Evolutionary conservation across 53 echinoderm and acorn worm species (phyloP).

Genomic region (Glandiceps talaboti): DNA sequence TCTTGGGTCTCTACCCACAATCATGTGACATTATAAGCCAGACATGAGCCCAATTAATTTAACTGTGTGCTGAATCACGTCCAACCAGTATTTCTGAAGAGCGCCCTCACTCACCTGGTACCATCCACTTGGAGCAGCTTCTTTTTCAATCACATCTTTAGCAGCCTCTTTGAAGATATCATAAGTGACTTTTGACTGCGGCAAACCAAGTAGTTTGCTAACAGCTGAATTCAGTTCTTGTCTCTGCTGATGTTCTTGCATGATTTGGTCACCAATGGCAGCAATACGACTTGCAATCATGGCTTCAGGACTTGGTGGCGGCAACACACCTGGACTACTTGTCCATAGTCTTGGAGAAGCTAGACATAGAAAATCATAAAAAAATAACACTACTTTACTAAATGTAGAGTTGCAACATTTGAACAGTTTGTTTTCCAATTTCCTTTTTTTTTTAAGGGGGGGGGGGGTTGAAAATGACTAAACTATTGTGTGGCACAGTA

Average conservation of each 20-base stretch:
- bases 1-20: too few relatives aligned
- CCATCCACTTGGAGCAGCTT: slow-evolving; percentile 58
- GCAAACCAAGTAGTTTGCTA: slow-evolving; percentile 33
- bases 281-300: slow-evolving; percentile 79
- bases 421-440: too few relatives aligned
- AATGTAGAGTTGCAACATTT: too few relatives aligned
- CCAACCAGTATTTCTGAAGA: too few relatives aligned
- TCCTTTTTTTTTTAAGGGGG: too few relatives aligned
- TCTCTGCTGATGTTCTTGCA: slow-evolving; percentile 62
- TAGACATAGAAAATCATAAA: too few relatives aligned
- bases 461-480: too few relatives aligned
- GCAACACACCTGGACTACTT: background rate
- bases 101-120: slow-evolving; percentile 96
- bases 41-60: too few relatives aligned
- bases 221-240: slow-evolving; percentile 61
- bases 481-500: too few relatives aligned
- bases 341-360: background rate
- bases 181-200: slow-evolving; percentile 40
- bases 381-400: too few relatives aligned
- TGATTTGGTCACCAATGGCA: slow-evolving; percentile 81
- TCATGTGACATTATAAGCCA: too few relatives aligned
- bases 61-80: too few relatives aligned
- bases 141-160: slow-evolving; percentile 47
- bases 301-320: slow-evolving; percentile 37
- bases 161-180: slow-evolving; percentile 55